phyloP scores from a whole-genome alignment of 2,888 invertebrate species.

The Ormyrus rosae region DNA sequence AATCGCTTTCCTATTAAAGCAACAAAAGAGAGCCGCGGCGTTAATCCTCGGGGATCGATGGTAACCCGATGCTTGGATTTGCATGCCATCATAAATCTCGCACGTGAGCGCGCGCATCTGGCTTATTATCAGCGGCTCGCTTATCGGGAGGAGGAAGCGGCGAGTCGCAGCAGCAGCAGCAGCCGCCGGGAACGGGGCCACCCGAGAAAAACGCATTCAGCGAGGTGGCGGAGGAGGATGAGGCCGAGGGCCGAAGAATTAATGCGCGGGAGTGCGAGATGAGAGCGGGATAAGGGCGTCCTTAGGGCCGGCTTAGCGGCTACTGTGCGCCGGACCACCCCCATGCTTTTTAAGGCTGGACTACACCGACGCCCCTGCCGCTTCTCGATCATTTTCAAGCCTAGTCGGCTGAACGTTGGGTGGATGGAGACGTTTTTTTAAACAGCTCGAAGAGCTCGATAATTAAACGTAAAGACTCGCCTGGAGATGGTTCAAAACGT shows the following conservation, averaged over 20 bases:
- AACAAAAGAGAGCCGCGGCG: constrained; percentile 37
- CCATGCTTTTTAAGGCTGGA: constrained; percentile 56
- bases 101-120: neutral
- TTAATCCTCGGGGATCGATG: constrained; percentile 48
- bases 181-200: neutral
- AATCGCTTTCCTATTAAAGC: constrained; percentile 55
- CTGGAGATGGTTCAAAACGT: too few relatives aligned
- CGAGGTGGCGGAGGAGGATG: neutral
- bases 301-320: constrained; percentile 73
- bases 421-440: too few relatives aligned
- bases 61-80: constrained; percentile 50
- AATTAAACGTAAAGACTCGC: too few relatives aligned
- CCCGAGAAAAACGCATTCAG: constrained; percentile 34
- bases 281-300: constrained; percentile 53
- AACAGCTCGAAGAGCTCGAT: too few relatives aligned
- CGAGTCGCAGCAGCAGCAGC: neutral
- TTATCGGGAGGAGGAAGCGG: constrained; percentile 39
- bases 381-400: too few relatives aligned
- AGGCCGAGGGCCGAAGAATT: neutral
- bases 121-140: constrained; percentile 43
- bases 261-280: constrained; percentile 30
- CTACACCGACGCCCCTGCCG: constrained; percentile 1
- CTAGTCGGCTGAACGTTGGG: too few relatives aligned
- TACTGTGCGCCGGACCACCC: constrained; percentile 74
- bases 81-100: constrained; percentile 52